Evolutionary conservation across 2,797 vertebrate genomes (phyloP), one percentile per base, ranked within the genome.

Genomic region (Strix occidentalis): DNA sequence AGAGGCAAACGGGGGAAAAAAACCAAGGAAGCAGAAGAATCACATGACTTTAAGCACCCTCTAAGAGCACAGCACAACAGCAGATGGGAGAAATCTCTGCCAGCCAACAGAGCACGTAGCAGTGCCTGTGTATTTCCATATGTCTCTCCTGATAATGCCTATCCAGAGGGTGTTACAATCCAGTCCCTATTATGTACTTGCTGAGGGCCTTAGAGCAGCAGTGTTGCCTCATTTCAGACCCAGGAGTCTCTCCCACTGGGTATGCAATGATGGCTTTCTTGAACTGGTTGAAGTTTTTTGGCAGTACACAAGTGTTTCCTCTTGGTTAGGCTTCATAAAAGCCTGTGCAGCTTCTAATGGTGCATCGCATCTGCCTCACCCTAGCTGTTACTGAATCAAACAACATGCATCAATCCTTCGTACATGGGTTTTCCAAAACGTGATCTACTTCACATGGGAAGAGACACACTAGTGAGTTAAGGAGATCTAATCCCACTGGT

Each of bases 1-100:
- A 83, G 60, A 91, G n/a, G 21, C 13, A 84, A 75, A 60, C 1
- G 9, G 74, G 53, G 74, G 48, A 85, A 80, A 69, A 8, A 50
- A 78, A 69, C 88, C 48, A 81, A 93, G 64, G 48, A 83, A 77
- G 60, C n/a, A 63, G 79, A 89, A 68, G 41, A 86, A 65, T 29
- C 72, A 28, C 18, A 41, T 0, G 0, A 37, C 17, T 68, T 78
- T 9, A 65, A 69, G 33, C 24, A 57, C 57, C 58, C 84, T 91
- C 18, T 54, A 53, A 64, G 24, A 4, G 14, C 41, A 39, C 48
- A 68, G 16, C 20, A 50, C 19, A 56, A 63, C 58, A 35, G n/a
- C 16, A 72, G 50, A 50, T 2, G 5, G 48, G 17, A 91, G 61
- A 77, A 74, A 78, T 31, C 60, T 70, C 23, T 92, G 61, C 24